Conservation (phyloP, 1,140 invertebrate species). For the Gonatopus flavifemur region DNA sequence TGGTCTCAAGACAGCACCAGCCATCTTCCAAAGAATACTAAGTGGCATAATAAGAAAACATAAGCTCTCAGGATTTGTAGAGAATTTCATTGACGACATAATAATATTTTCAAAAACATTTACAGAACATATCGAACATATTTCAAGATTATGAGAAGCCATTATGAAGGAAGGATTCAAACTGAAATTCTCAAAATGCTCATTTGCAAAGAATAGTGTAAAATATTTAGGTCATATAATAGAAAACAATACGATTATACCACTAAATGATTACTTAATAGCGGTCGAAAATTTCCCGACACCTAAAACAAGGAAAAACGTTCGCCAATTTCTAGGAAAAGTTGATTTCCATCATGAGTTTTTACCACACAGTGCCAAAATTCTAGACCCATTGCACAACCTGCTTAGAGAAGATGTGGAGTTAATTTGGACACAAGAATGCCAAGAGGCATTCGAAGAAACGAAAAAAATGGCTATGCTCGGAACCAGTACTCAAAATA, state of each 20-base stretch:
- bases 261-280: background rate
- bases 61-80: conserved; percentile 21
- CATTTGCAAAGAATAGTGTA: background rate
- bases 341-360: background rate
- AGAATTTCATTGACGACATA: conserved; percentile 34
- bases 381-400: background rate
- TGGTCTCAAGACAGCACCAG: conserved; percentile 38
- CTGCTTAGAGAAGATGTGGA: background rate
- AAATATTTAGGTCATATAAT: conserved; percentile 2
- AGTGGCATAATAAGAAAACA: conserved; percentile 32
- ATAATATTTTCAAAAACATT: conserved; percentile 37
- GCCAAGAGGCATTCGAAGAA: no score
- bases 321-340: background rate
- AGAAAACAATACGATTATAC: background rate
- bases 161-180: background rate
- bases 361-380: background rate
- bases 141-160: background rate
- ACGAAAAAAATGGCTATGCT: no score
- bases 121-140: conserved; percentile 25
- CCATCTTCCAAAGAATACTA: conserved; percentile 41
- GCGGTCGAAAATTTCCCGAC: background rate
- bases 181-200: background rate
- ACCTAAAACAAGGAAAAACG: background rate
- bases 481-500: no score
- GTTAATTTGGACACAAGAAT: conserved; percentile 2